phyloP scores from a whole-genome alignment of 2,113 vertebrate genomes.

The Neotragus moschatus region DNA sequence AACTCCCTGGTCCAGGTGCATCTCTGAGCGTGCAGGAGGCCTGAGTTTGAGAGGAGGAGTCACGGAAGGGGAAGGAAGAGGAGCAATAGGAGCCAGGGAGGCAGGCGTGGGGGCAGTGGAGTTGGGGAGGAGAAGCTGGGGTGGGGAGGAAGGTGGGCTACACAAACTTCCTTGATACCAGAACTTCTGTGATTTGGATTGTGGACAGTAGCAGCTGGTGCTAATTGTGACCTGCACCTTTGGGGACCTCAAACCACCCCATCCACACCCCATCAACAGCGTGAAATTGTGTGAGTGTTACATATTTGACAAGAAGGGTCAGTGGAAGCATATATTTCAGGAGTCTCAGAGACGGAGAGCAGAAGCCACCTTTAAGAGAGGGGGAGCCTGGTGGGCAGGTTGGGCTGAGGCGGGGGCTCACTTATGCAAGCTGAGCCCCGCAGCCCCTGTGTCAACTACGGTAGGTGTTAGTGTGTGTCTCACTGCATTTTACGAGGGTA shows the following conservation, averaged over 20 bases:
- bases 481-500: neutral
- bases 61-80: rapidly evolving
- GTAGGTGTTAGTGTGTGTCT: rapidly evolving
- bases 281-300: neutral
- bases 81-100: neutral
- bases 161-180: neutral
- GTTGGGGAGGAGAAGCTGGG: neutral
- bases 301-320: neutral
- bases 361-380: rapidly evolving
- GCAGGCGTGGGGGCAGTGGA: rapidly evolving
- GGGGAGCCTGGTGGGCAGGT: rapidly evolving
- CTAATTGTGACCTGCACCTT: neutral
- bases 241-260: neutral
- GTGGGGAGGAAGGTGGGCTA: rapidly evolving
- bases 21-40: neutral
- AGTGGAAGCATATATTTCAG: neutral
- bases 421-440: rapidly evolving
- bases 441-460: neutral
- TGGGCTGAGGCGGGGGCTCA: neutral
- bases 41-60: neutral
- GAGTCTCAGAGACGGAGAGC: rapidly evolving
- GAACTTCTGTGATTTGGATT: neutral
- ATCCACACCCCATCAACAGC: neutral
- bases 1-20: rapidly evolving
- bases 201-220: too few species aligned